Conservation (phyloP, 2,113 vertebrate genomes). For the Corydoras sp. region DNA sequence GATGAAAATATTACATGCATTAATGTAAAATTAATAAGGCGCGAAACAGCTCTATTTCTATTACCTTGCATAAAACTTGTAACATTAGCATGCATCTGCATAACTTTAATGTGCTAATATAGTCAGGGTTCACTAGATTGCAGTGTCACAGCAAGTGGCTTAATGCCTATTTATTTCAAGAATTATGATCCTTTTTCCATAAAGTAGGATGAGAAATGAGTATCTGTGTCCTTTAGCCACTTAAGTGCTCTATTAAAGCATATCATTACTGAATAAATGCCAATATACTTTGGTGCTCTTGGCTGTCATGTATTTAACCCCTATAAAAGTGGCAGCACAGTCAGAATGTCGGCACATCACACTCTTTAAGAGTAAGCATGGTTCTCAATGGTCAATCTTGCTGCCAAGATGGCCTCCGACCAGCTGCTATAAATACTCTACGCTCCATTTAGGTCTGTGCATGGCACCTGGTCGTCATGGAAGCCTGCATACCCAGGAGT, state of each 20-base stretch:
- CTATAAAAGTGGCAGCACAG: constrained; percentile 2
- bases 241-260: constrained; percentile 16
- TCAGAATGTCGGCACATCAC: not conserved
- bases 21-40: constrained; percentile 11
- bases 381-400: not conserved
- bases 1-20: not conserved
- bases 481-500: constrained; percentile 11
- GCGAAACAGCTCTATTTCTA: constrained; percentile 12
- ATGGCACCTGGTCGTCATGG: constrained; percentile 31
- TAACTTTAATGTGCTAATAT: constrained; percentile 28
- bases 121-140: not conserved
- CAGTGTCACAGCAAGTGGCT: not conserved
- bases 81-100: constrained; percentile 35
- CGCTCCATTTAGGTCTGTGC: constrained; percentile 32
- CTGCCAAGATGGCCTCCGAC: constrained; percentile 18
- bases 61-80: constrained; percentile 21
- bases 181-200: constrained; percentile 19
- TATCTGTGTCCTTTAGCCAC: constrained; percentile 18
- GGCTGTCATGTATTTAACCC: constrained; percentile 12
- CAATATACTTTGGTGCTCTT: constrained; percentile 1
- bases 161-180: constrained; percentile 11
- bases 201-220: constrained; percentile 19
- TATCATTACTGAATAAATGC: constrained; percentile 28
- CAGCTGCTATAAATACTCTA: constrained; percentile 33
- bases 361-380: not conserved